These are phyloP conservation scores for Telmatochromis sp. DNA, from an alignment of 2,113 vertebrate genomes.

Conservation along the genomic window DNA sequence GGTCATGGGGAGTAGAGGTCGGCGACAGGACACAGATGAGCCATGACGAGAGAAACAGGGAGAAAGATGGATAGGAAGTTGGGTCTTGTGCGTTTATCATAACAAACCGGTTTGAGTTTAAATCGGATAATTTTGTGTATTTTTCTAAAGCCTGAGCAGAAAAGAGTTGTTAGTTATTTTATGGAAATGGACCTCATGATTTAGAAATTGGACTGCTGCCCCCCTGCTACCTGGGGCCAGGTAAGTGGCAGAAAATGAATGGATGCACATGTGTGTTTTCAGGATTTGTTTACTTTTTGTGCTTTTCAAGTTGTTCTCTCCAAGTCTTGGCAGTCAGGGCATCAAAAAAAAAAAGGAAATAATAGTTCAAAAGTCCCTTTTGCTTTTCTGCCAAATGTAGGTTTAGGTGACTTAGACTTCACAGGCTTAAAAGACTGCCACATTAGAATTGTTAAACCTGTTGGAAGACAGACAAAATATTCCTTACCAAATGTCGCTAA, in stretches of 20 bases:
- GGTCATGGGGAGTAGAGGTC: slow-evolving; percentile 39
- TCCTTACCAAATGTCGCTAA: not conserved
- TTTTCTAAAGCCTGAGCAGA: not conserved
- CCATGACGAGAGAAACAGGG: slow-evolving; percentile 1
- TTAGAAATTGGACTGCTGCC: not conserved
- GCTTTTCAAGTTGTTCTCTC: not conserved
- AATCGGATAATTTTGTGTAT: not conserved
- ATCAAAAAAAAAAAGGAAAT: not conserved
- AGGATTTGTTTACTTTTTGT: not conserved
- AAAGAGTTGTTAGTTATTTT: not conserved
- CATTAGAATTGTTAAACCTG: not conserved
- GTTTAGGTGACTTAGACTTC: not conserved
- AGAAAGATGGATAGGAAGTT: slow-evolving; percentile 33
- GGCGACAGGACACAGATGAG: slow-evolving; percentile 16
- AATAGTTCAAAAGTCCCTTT: not conserved
- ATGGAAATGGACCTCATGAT: not conserved
- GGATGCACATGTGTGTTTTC: not conserved
- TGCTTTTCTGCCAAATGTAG: not conserved
- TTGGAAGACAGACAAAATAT: not conserved
- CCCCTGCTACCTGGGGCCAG: not conserved
- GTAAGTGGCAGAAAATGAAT: not conserved
- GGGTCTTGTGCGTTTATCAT: slow-evolving; percentile 27
- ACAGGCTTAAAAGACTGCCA: not conserved
- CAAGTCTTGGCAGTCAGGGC: not conserved
- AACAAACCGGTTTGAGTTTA: not conserved